Evolutionary conservation across 2,113 vertebrate species (phyloP).

Genomic region (Psettodes erumei): DNA sequence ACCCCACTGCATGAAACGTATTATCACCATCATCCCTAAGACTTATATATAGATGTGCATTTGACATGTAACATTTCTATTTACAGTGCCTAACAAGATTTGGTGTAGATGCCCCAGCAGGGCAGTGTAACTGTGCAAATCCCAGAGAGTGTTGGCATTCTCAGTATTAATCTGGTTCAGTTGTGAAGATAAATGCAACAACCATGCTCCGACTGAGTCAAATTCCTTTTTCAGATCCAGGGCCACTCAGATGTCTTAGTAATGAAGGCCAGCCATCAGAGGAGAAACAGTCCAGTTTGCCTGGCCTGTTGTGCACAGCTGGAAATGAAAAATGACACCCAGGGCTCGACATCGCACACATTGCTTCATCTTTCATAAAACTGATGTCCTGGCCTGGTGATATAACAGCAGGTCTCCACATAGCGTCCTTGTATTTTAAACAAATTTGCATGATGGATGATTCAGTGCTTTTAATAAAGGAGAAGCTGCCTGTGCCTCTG

Average conservation of each 20-base stretch:
- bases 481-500: conserved; percentile 49
- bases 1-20: conserved; percentile 22
- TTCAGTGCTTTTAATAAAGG: conserved; percentile 62
- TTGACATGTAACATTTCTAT: conserved; percentile 47
- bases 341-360: conserved; percentile 6
- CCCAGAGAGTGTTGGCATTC: conserved; percentile 25
- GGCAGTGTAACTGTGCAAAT: conserved; percentile 2
- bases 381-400: conserved; percentile 35
- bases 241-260: conserved; percentile 33
- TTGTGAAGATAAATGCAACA: conserved; percentile 29
- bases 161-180: conserved; percentile 29
- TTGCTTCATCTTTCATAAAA: conserved; percentile 47
- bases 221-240: conserved; percentile 25
- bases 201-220: conserved; percentile 21
- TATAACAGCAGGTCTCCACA: conserved; percentile 43
- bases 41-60: conserved; percentile 37
- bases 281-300: conserved; percentile 32
- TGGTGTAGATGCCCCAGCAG: not conserved
- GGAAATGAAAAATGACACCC: conserved; percentile 61
- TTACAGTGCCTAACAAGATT: conserved; percentile 37
- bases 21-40: conserved; percentile 21
- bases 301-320: conserved; percentile 46
- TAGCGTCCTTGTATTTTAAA: conserved; percentile 48
- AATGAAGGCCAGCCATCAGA: conserved; percentile 39
- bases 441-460: conserved; percentile 66